A percentile compares a stretch with the other conserved stretches of the same genome.
Evolutionary conservation across 2,797 vertebrate species (phyloP).

Genomic region (Spheniscus humboldti): DNA sequence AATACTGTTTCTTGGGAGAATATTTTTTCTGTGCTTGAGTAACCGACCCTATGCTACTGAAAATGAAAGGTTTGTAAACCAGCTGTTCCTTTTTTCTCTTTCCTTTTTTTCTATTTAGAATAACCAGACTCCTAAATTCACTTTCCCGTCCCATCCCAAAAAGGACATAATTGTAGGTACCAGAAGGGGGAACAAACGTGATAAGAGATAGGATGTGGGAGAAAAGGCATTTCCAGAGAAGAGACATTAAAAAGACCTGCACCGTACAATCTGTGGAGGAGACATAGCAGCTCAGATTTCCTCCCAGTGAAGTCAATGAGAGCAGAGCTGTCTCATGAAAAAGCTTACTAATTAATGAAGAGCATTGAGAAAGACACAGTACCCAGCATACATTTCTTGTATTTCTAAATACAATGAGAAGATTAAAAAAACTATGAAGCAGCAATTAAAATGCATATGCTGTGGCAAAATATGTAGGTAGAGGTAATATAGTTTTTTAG

Average conservation of each 20-base stretch:
- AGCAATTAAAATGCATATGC: background rate
- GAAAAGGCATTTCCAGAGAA: background rate
- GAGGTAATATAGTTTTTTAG: background rate
- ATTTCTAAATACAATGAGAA: background rate
- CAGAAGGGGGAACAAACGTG: background rate
- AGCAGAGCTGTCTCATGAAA: background rate
- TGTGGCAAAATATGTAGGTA: background rate
- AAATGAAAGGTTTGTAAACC: background rate
- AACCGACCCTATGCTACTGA: background rate
- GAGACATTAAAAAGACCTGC: background rate
- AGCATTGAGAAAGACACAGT: background rate
- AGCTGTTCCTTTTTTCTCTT: background rate
- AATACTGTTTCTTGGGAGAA: background rate
- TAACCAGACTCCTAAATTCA: background rate
- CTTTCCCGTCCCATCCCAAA: background rate
- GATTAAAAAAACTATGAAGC: background rate
- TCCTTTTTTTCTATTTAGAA: background rate
- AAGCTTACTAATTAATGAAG: background rate
- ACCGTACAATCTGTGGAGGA: background rate
- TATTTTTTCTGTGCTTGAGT: background rate
- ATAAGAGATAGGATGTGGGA: background rate
- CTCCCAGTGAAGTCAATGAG: background rate
- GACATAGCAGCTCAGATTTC: fast-evolving
- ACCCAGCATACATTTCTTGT: background rate
- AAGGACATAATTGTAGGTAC: background rate